Conservation (phyloP, 1,140 invertebrate genomes). For the Ips typographus region DNA sequence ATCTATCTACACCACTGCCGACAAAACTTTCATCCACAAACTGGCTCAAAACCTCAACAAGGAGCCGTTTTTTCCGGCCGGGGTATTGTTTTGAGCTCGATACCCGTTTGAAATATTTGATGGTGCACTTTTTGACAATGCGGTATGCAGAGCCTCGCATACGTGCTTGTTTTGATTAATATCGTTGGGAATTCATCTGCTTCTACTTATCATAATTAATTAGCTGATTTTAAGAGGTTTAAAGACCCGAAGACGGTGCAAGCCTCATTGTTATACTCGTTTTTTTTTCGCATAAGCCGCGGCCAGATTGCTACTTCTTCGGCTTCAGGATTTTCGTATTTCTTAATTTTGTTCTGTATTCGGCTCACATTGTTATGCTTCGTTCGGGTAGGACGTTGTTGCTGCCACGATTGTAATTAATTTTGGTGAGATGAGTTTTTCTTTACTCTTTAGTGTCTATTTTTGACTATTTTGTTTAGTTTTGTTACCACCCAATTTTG, state of each 20-base stretch:
- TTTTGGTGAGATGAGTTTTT: too few relatives aligned
- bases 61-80: not conserved
- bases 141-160: conserved; percentile 41
- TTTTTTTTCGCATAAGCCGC: too few relatives aligned
- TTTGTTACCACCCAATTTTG: too few relatives aligned
- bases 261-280: conserved; percentile 21
- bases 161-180: conserved; percentile 50
- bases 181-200: conserved; percentile 46
- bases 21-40: conserved; percentile 13
- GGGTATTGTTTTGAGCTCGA: too few relatives aligned
- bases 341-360: too few relatives aligned
- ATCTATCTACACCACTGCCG: conserved; percentile 16
- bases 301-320: conserved; percentile 7
- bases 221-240: conserved; percentile 42
- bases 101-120: conserved; percentile 39
- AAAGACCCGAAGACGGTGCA: conserved; percentile 30
- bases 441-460: too few relatives aligned
- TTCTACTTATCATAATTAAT: conserved; percentile 50
- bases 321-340: conserved; percentile 13
- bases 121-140: conserved; percentile 45
- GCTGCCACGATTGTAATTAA: too few relatives aligned
- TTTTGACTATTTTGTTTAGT: too few relatives aligned
- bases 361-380: too few relatives aligned
- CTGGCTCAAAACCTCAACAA: conserved; percentile 20
- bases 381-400: too few relatives aligned